phyloP scores from a whole-genome alignment of 2,113 vertebrate genomes.

The Oceanites oceanicus region DNA sequence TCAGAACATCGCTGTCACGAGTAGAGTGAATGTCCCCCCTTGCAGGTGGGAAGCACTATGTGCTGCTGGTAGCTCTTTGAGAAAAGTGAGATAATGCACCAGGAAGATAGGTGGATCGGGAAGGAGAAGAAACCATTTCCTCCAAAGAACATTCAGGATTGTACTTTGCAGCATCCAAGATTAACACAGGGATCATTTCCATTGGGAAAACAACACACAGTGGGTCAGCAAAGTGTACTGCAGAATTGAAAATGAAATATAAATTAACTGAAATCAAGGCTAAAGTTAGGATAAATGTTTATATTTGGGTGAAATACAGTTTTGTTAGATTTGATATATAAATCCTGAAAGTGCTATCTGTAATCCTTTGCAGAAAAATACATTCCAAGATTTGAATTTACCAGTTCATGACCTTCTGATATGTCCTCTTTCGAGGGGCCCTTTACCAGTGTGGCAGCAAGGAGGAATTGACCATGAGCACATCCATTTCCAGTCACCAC shows the following conservation, averaged over 20 bases:
- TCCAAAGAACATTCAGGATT: not conserved
- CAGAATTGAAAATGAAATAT: not conserved
- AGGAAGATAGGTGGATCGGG: not conserved
- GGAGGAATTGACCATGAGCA: not conserved
- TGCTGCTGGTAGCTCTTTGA: not conserved
- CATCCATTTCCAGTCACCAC: not conserved
- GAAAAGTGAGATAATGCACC: not conserved
- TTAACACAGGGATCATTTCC: not conserved
- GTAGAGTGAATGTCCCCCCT: not conserved
- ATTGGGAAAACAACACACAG: not conserved
- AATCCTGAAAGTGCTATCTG: not conserved
- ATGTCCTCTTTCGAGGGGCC: not conserved
- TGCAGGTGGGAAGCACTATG: not conserved
- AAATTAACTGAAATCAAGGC: not conserved
- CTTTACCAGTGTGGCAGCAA: not conserved
- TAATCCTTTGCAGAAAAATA: not conserved
- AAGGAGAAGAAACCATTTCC: not conserved
- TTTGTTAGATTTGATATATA: not conserved
- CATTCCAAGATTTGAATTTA: not conserved
- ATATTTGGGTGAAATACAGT: not conserved
- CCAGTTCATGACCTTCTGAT: not conserved
- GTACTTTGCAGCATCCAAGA: not conserved
- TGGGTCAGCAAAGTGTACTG: not conserved
- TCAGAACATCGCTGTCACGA: not conserved
- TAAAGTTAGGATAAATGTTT: not conserved